Evolutionary conservation across 30 jellyfish, hydroid and myxozoan genomes (phyloP).

Genomic region (Chrysaora quinquecirrha): DNA sequence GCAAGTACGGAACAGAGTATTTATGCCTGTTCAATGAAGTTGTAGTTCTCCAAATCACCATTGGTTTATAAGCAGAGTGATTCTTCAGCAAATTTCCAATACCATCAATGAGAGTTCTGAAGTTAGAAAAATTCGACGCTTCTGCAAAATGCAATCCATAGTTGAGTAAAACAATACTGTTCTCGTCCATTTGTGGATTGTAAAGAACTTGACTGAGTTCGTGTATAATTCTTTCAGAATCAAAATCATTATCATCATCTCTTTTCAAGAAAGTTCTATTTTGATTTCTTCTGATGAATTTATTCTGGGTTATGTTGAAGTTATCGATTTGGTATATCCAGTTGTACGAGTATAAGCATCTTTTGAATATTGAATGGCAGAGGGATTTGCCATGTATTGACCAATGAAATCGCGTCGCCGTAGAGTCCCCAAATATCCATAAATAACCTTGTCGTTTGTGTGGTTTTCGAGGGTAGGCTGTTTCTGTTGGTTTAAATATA

Average conservation of each 20-base stretch:
- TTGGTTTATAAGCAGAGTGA: constrained; percentile 37
- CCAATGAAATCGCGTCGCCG: constrained; percentile 86
- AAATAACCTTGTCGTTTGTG: constrained; percentile 66
- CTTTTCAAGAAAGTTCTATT: constrained; percentile 66
- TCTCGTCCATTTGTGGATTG: constrained; percentile 86
- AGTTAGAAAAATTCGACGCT: constrained; percentile 78
- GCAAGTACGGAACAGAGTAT: constrained; percentile 90
- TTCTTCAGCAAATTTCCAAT: constrained; percentile 44
- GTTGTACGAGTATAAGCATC: constrained; percentile 83
- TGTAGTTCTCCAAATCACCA: constrained; percentile 90
- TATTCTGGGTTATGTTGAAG: constrained; percentile 71
- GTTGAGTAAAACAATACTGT: constrained; percentile 78
- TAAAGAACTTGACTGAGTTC: constrained; percentile 84
- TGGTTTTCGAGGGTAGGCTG: constrained; percentile 36
- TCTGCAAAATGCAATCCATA: constrained; percentile 94
- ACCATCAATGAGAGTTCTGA: constrained; percentile 55
- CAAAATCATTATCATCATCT: constrained; percentile 71
- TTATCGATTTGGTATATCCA: constrained; percentile 95
- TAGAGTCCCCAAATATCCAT: constrained; percentile 96
- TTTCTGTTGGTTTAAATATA: constrained; percentile 17
- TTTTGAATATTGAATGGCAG: constrained; percentile 65
- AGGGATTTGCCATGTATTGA: constrained; percentile 68
- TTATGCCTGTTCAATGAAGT: constrained; percentile 90
- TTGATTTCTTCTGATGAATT: constrained; percentile 79
- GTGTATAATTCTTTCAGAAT: constrained; percentile 48